These are phyloP conservation scores for Psittacara wagleri DNA, from an alignment of 2,113 vertebrate species.

Conservation along the genomic window DNA sequence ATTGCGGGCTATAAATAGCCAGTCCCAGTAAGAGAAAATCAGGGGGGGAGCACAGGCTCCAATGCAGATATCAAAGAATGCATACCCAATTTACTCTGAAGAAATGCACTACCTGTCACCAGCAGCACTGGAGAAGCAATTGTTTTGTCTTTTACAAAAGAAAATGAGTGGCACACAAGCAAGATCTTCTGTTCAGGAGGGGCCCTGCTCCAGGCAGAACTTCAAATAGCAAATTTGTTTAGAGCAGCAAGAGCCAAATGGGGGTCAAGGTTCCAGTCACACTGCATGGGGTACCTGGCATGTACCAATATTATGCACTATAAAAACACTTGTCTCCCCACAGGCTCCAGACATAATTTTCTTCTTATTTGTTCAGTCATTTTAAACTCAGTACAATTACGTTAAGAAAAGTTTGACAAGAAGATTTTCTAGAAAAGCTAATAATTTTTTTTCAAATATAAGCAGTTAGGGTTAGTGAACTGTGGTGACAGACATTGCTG, in stretches of 20 bases:
- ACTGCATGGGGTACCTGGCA: not conserved
- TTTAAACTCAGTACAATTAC: not conserved
- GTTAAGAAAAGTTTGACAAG: not conserved
- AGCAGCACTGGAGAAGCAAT: not conserved
- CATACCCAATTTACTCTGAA: not conserved
- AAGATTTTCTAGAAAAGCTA: not conserved
- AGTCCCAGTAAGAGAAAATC: not conserved
- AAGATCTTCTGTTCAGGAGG: not conserved
- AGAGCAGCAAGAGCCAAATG: not conserved
- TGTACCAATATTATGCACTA: not conserved
- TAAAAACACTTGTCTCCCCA: not conserved
- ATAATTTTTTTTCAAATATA: not conserved
- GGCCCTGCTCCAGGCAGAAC: not conserved
- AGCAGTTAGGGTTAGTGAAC: not conserved
- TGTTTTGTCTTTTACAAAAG: not conserved
- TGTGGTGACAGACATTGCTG: not conserved
- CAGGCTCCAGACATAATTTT: not conserved
- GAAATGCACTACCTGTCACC: not conserved
- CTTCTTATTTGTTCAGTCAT: not conserved
- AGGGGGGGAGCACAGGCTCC: not conserved
- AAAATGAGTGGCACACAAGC: not conserved
- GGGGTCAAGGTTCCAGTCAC: fast-evolving
- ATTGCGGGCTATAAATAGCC: not conserved
- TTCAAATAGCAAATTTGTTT: not conserved
- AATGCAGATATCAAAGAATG: not conserved